These are phyloP conservation scores for Momotus momota DNA, from an alignment of 2,797 vertebrate genomes.

Conservation along the genomic window DNA sequence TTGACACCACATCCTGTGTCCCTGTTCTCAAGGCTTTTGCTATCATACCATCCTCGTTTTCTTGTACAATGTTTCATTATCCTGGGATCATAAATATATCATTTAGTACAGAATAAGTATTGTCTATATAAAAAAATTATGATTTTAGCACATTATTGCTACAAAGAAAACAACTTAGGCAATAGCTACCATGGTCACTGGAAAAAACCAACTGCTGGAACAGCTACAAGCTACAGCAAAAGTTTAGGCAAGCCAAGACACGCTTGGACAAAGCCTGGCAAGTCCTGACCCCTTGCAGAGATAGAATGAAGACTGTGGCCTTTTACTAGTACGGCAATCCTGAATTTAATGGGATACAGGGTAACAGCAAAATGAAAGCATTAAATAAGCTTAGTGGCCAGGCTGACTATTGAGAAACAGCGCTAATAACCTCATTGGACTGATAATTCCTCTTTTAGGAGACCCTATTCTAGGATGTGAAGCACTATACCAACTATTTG, in stretches of 20 bases:
- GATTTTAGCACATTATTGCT: not conserved
- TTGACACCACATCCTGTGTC: rapidly evolving
- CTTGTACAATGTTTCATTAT: not conserved
- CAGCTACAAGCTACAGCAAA: not conserved
- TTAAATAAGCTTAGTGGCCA: not conserved
- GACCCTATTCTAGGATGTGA: not conserved
- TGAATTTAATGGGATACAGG: not conserved
- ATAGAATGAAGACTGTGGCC: not conserved
- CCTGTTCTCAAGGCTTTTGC: not conserved
- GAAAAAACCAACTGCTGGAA: not conserved
- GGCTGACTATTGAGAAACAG: not conserved
- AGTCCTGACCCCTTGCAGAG: not conserved
- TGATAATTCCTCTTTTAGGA: not conserved
- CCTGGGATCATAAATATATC: not conserved
- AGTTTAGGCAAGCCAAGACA: not conserved
- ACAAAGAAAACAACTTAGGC: not conserved
- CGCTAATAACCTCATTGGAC: not conserved
- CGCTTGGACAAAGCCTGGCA: not conserved
- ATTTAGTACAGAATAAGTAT: not conserved
- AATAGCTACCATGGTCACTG: not conserved
- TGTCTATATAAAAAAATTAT: not conserved
- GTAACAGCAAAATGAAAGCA: not conserved
- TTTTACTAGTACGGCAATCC: not conserved
- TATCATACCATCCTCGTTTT: not conserved
- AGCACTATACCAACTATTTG: not conserved